These are phyloP conservation scores for Sebastes matsubarae DNA, from an alignment of 2,797 vertebrate genomes.

Conservation along the genomic window DNA sequence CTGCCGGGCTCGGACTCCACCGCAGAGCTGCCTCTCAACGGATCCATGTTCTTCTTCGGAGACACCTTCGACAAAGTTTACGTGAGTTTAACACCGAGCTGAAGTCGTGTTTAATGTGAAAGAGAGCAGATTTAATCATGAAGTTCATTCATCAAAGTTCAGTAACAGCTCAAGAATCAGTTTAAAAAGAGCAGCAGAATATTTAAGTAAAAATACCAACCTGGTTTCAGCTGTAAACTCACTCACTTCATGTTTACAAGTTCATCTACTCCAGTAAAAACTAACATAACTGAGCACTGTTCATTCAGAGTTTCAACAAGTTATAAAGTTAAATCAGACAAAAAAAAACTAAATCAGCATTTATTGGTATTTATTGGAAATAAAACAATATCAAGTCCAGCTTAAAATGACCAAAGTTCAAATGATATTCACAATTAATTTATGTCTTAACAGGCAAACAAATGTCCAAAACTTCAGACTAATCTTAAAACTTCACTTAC, in stretches of 20 bases:
- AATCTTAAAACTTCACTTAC: not conserved
- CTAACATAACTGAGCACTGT: not conserved
- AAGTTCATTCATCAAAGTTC: not conserved
- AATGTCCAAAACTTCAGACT: not conserved
- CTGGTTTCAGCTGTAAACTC: not conserved
- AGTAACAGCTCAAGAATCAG: not conserved
- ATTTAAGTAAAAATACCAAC: not conserved
- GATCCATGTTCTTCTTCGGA: constrained; percentile 16
- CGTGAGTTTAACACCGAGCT: constrained; percentile 34
- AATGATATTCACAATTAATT: not conserved
- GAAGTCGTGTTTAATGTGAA: not conserved
- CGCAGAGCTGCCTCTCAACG: constrained; percentile 14
- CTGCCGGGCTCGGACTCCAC: constrained; percentile 37
- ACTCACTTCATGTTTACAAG: not conserved
- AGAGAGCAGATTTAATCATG: fast-evolving
- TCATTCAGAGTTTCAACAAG: not conserved
- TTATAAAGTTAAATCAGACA: not conserved
- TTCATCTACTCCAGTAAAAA: not conserved
- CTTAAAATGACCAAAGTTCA: not conserved
- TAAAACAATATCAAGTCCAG: not conserved
- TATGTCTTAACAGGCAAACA: not conserved
- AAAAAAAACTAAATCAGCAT: not conserved
- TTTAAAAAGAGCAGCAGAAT: not conserved
- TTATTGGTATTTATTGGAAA: no score
- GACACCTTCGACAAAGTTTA: constrained; percentile 8